Base-by-base conservation (phyloP, 2,113 vertebrate species). In the Catharus bicknelli region DNA sequence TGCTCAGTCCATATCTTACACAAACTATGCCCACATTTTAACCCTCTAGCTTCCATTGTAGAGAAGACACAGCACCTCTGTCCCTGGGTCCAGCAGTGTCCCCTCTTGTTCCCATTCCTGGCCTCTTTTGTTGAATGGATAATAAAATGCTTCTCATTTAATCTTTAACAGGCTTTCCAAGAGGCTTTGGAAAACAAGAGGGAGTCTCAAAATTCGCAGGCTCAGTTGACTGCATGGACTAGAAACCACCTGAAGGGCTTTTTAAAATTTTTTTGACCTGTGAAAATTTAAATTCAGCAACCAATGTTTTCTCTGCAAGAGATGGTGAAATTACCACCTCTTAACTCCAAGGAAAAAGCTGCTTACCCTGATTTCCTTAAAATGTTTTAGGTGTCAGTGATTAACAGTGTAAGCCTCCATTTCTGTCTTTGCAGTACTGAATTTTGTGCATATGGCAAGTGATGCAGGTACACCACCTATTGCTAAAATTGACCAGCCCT, bases 231-330 rank as follows among this genome's bases (percentile, higher is more conserved):
- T 51, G 42, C 47, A 48, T 50, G 48, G 76, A 83, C 79, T 83
- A 88, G 64, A 86, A 94, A 86, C 36, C 30, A 83, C 12, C 53
- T 36, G 48, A 30, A 88, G 55, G 57, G 64, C 13, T 38, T 63
- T 72, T 32, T 11, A 42, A 22, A 13, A 2, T 1, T 5, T 45
- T 83, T 67, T 70, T 83, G 8, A 54, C 82, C 70, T 64, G 22
- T 55, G 63, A 90, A 83, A 88, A 86, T 81, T 82, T 92, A 75
- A 87, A 82, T 86, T 83, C 76, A 75, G 48, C 22, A 63, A 55
- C 27, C 19, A n/a, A 14, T 68, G n/a, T 61, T 95, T 89, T 62
- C 51, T 70, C 23, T 58, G 42, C 34, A 61, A 83, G 47, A 64
- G 11, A 53, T 27, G 48, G 32, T 48, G 30, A 78, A 90, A 90